These are phyloP conservation scores for Lepus europaeus DNA, from an alignment of 2,113 vertebrate species.

Conservation along the genomic window DNA sequence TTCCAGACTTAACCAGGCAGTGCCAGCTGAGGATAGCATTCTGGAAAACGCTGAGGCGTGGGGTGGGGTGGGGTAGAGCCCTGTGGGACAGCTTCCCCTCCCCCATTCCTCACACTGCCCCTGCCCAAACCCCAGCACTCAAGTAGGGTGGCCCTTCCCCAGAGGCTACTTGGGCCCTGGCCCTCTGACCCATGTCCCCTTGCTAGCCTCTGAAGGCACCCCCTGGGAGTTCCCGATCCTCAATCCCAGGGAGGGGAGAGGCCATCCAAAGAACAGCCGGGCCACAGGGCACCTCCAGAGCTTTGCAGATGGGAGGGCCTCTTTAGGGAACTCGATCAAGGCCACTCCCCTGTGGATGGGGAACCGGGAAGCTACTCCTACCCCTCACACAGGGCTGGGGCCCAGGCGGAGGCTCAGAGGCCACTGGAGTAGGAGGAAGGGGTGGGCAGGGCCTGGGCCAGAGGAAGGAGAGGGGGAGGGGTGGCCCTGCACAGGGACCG, in stretches of 20 bases:
- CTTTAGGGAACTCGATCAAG: background rate
- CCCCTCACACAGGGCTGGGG: background rate
- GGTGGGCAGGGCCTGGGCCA: background rate
- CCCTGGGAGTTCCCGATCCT: background rate
- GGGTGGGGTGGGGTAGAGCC: background rate
- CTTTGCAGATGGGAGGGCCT: background rate
- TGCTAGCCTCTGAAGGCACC: background rate
- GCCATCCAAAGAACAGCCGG: background rate
- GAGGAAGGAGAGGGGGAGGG: constrained; percentile 27
- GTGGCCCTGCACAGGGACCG: background rate
- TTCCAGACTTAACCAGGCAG: background rate
- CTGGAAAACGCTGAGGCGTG: too few relatives aligned
- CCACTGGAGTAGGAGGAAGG: background rate
- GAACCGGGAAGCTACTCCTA: background rate
- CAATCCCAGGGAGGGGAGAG: background rate
- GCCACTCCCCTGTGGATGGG: background rate
- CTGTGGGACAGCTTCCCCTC: background rate
- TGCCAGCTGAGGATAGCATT: background rate
- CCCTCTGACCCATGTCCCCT: background rate
- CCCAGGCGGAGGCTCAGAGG: background rate
- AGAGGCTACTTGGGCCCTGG: background rate
- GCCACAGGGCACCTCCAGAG: background rate
- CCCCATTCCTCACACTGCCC: background rate
- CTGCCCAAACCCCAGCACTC: background rate
- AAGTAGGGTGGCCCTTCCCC: background rate